Base-by-base conservation (phyloP, 1,140 invertebrate genomes). In the Leptonema lineaticorne region DNA sequence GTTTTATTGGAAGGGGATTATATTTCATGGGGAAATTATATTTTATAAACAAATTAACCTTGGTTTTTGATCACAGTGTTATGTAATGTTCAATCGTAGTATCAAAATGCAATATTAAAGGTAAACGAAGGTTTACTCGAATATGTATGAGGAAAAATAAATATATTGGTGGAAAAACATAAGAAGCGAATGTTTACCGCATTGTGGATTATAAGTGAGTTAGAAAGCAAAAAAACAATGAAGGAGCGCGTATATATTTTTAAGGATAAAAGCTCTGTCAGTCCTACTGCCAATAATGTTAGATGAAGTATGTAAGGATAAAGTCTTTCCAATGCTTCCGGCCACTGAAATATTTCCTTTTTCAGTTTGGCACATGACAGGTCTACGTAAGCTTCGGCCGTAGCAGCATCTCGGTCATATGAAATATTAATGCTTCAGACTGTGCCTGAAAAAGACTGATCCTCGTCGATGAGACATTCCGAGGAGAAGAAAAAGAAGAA, bases 181-280 rank as follows among this genome's bases (percentile, higher is more conserved):
- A n/a, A 24, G 50, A 53, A 53, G 27, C 27, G 6, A 24, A 7
- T 53, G 50, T 53, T 53, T 24, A 3, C 8, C 24, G 50, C 14
- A 53, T 26, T 9, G 22, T 11, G n/a, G 8, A 24, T 24, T 8
- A 53, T 53, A 53, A 26, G 50, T 26, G 50, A 24, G 50, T 26
- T 53, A 20, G 50, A 26, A 26, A 53, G 27, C 22, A 53, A 27
- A n/a, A n/a, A 63, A 63, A 63, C 59, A 63, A 63, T 60, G 20
- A 53, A 24, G 37, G 7, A 4, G 20, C 20, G 24, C 50, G 57
- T 59, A 59, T 37, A n/a, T n/a, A 37, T 37, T 30, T 30, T 59
- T 59, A 33, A 59, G 29, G 30, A 26, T 67, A 67, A 67, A 67
- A 67, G 65, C 65, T 59, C 57, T 67, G 65, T 67, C 65, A 59